Conservation (phyloP, 2,113 vertebrate species). For the Protobothrops mucrosquamatus region DNA sequence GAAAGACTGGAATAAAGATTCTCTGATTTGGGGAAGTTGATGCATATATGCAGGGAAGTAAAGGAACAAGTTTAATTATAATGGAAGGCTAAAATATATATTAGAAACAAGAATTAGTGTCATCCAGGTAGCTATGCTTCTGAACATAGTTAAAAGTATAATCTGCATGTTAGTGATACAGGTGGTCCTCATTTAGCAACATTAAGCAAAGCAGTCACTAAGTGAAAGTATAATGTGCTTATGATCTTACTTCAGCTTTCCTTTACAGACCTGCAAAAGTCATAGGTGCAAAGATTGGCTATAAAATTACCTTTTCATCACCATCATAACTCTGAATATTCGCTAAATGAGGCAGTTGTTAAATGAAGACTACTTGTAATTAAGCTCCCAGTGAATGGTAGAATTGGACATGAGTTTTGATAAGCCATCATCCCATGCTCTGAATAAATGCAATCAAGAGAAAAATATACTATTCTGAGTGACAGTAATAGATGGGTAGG, state of each 20-base stretch:
- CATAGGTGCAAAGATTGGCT: not conserved
- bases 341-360: not conserved
- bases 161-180: not conserved
- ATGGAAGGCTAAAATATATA: not conserved
- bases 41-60: not conserved
- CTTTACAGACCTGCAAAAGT: not conserved
- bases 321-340: not conserved
- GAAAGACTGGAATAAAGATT: not conserved
- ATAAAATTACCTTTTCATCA: not conserved
- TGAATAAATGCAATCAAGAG: not conserved
- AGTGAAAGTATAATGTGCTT: not conserved
- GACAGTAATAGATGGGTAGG: not conserved
- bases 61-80: not conserved
- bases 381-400: not conserved
- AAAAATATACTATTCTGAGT: not conserved
- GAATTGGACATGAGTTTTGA: not conserved
- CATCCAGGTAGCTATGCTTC: not conserved
- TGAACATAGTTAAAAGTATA: not conserved
- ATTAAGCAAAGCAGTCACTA: not conserved
- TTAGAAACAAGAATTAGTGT: not conserved
- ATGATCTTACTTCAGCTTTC: not conserved
- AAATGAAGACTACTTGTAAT: not conserved
- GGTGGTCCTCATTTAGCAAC: not conserved
- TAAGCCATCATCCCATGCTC: not conserved
- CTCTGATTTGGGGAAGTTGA: not conserved